Conservation (phyloP, 2,888 invertebrate genomes). For the Polydrusus tereticollis region DNA sequence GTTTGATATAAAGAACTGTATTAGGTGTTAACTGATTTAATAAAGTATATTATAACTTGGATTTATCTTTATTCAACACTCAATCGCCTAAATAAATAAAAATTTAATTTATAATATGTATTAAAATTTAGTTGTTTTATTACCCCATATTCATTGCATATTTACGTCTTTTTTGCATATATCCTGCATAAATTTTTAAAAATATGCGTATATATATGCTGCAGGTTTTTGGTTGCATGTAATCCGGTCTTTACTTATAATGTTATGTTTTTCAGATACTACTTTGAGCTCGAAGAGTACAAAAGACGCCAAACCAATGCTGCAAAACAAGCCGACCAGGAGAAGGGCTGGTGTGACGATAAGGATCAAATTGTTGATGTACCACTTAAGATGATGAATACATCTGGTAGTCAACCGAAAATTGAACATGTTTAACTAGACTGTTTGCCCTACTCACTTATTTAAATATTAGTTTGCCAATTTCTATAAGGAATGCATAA, state of each 20-base stretch:
- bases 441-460: no score
- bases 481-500: neutral
- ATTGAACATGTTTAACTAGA: conserved; percentile 28
- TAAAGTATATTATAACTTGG: no score
- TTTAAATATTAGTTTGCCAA: neutral
- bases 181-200: neutral
- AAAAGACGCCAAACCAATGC: conserved; percentile 77
- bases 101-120: no score
- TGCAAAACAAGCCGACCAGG: conserved; percentile 68
- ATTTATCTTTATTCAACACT: no score
- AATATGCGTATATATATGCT: neutral
- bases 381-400: conserved; percentile 14
- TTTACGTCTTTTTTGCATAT: no score
- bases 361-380: conserved; percentile 28
- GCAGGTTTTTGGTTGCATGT: neutral
- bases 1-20: no score
- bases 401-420: neutral
- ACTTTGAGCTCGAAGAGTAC: conserved; percentile 87
- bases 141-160: no score
- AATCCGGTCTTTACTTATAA: neutral
- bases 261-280: conserved; percentile 71
- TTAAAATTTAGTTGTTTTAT: no score
- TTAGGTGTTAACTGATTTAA: no score
- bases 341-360: conserved; percentile 61
- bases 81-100: no score